Evolutionary conservation across 2,113 vertebrate genomes (phyloP).

Genomic region (Lamprologus sp.): DNA sequence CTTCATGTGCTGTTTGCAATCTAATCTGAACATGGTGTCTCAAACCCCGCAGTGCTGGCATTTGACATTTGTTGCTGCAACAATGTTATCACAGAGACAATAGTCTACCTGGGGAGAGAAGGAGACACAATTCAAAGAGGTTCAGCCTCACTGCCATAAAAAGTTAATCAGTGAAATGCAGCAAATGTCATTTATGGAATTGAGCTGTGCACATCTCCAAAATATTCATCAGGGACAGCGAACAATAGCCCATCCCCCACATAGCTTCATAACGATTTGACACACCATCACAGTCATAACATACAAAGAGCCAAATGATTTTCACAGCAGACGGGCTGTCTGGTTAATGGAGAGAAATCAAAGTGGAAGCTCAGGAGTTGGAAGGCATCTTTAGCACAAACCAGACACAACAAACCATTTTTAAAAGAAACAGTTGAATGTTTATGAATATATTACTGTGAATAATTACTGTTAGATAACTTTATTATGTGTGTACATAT

Average conservation of each 20-base stretch:
- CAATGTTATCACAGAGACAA: not conserved
- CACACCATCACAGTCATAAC: not conserved
- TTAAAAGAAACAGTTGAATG: not conserved
- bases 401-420: not conserved
- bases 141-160: not conserved
- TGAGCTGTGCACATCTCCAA: not conserved
- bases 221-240: not conserved
- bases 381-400: not conserved
- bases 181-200: not conserved
- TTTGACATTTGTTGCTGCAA: constrained; percentile 13
- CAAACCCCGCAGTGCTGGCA: not conserved
- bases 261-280: not conserved
- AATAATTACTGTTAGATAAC: not conserved
- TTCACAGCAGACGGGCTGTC: not conserved
- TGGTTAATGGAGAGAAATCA: not conserved
- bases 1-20: not conserved
- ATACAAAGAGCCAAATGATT: not conserved
- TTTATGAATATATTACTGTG: not conserved
- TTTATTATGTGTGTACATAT: not conserved
- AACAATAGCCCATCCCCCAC: not conserved
- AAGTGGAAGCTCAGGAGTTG: not conserved
- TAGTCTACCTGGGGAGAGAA: not conserved
- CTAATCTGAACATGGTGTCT: not conserved
- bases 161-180: not conserved
- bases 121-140: not conserved